Evolutionary conservation across 2,113 vertebrate genomes (phyloP).

Genomic region (Sitta europaea): DNA sequence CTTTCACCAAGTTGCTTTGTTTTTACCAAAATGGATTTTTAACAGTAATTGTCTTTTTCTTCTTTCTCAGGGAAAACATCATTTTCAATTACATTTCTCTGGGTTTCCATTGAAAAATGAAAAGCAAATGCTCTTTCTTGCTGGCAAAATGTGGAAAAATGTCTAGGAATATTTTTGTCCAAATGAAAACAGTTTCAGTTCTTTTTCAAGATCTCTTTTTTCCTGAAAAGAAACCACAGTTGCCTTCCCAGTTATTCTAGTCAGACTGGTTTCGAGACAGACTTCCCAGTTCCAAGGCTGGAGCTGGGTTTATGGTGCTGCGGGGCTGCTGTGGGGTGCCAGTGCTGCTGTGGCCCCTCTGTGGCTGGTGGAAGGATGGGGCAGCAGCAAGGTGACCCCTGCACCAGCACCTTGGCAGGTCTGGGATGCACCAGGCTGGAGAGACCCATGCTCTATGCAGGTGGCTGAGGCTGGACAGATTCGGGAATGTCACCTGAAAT

Average conservation of each 20-base stretch:
- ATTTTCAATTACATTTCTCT: slow-evolving; percentile 41
- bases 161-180: slow-evolving; percentile 61
- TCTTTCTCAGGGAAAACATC: slow-evolving; percentile 4
- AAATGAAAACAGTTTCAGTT: slow-evolving; percentile 56
- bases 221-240: slow-evolving; percentile 64
- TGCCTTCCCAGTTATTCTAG: slow-evolving; percentile 62
- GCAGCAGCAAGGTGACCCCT: neutral
- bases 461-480: neutral
- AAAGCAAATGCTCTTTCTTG: slow-evolving; percentile 44
- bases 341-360: accelerated
- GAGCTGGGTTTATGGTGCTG: neutral
- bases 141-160: slow-evolving; percentile 43
- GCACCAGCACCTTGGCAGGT: neutral
- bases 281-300: slow-evolving; percentile 19
- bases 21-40: slow-evolving; percentile 23
- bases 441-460: accelerated
- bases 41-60: neutral
- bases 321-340: neutral
- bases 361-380: accelerated
- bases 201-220: slow-evolving; percentile 41
- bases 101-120: slow-evolving; percentile 59
- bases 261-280: slow-evolving; percentile 45
- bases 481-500: neutral
- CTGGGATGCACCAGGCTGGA: neutral
- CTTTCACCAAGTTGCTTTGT: slow-evolving; percentile 9